phyloP scores from a whole-genome alignment of 2,797 vertebrate species.

The Hippopotamyrus pictus region DNA sequence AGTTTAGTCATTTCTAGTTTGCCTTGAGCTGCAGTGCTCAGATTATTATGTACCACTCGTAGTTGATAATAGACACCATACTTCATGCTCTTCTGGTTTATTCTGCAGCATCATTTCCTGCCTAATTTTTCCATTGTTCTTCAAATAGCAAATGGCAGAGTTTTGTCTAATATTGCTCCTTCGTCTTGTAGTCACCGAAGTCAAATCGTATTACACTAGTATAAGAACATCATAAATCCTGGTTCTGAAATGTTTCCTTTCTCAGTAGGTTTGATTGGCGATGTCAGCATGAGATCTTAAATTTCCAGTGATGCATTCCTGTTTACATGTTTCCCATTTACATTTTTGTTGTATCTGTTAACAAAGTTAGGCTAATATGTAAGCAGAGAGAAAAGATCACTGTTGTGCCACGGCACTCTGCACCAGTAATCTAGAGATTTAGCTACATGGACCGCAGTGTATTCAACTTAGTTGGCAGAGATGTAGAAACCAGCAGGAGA shows the following conservation, averaged over 20 bases:
- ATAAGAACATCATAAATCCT: neutral
- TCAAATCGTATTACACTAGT: slow-evolving; percentile 1
- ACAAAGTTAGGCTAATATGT: slow-evolving; percentile 16
- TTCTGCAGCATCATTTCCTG: neutral
- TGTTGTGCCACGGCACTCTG: neutral
- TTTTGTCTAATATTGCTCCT: neutral
- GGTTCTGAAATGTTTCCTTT: neutral
- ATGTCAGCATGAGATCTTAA: neutral
- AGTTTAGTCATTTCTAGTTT: no score
- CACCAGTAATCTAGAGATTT: slow-evolving; percentile 21
- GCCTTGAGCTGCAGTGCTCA: no score
- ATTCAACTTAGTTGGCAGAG: neutral
- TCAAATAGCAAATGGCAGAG: neutral
- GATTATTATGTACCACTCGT: no score
- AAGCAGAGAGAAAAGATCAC: slow-evolving; percentile 7
- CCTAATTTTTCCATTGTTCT: neutral
- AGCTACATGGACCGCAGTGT: slow-evolving; percentile 11
- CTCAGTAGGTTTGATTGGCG: neutral
- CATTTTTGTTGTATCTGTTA: neutral
- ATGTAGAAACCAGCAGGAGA: neutral
- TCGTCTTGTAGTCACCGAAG: neutral
- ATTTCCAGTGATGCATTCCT: neutral
- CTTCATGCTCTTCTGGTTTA: neutral
- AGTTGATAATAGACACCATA: neutral
- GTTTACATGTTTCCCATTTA: neutral